Conservation (phyloP, 2,113 vertebrate species). For the Marmota flaviventris region DNA sequence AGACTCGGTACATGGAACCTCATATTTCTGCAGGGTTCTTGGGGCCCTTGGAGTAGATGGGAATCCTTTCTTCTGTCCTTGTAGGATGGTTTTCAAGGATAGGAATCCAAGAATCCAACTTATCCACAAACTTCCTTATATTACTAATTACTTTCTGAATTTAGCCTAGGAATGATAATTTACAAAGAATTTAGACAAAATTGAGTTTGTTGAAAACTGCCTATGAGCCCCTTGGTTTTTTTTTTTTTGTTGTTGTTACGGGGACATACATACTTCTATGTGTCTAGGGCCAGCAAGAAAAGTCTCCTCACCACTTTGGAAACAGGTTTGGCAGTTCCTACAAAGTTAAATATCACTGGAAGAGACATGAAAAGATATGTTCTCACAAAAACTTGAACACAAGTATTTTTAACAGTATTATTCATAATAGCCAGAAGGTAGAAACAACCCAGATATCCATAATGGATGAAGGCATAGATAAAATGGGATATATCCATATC, state of each 20-base stretch:
- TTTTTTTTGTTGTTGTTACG: not conserved
- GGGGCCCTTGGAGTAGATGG: not conserved
- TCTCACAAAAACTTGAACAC: not conserved
- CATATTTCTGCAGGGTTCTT: not conserved
- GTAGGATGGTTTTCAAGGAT: constrained; percentile 20
- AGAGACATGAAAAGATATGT: constrained; percentile 25
- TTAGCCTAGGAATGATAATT: constrained; percentile 25
- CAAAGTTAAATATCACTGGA: not conserved
- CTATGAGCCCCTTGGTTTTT: not conserved
- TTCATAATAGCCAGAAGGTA: not conserved
- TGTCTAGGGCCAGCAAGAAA: not conserved
- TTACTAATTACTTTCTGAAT: constrained; percentile 6
- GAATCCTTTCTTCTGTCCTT: constrained; percentile 17
- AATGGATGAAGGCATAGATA: not conserved
- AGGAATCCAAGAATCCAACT: not conserved
- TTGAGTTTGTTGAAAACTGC: constrained; percentile 25
- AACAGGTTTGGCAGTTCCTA: constrained; percentile 1
- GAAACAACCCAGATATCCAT: not conserved
- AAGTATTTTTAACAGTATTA: not conserved
- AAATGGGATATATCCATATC: not conserved
- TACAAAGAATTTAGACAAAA: constrained; percentile 9
- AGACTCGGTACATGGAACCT: not conserved
- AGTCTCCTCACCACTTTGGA: not conserved
- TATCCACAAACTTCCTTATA: not conserved
- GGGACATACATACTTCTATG: not conserved